A percentile compares a stretch with the other conserved stretches of the same genome.
phyloP scores from a whole-genome alignment of 2,888 invertebrate species.

The Leptarthrus brevirostris region DNA sequence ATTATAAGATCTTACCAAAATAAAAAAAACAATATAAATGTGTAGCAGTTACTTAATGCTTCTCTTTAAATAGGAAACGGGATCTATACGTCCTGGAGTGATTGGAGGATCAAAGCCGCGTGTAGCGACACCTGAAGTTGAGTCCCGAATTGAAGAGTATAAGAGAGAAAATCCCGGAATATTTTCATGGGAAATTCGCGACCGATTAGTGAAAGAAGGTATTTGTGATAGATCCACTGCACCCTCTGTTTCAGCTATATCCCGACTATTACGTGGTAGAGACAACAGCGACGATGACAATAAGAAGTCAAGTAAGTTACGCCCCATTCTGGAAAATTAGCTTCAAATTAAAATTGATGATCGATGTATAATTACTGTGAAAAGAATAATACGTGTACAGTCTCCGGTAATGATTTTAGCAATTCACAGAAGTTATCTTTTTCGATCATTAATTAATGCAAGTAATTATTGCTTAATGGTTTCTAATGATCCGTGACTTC shows the following conservation, averaged over 20 bases:
- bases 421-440: neutral
- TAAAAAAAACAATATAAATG: neutral
- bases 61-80: constrained; percentile 81
- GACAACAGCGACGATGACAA: constrained; percentile 68
- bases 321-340: neutral
- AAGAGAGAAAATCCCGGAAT: constrained; percentile 94
- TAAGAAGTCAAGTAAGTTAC: constrained; percentile 55
- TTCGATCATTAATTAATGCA: constrained; percentile 26
- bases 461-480: constrained; percentile 37
- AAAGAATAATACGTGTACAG: neutral
- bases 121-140: constrained; percentile 93
- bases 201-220: constrained; percentile 86
- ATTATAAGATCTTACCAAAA: neutral
- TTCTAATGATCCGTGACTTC: neutral
- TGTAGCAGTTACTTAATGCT: neutral
- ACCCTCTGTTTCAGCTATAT: constrained; percentile 87
- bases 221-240: constrained; percentile 68
- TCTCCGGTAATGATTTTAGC: constrained; percentile 33
- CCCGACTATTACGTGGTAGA: constrained; percentile 78
- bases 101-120: constrained; percentile 95
- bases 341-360: constrained; percentile 51
- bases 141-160: constrained; percentile 88
- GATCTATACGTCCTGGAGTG: constrained; percentile 93
- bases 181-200: constrained; percentile 95
- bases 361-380: constrained; percentile 43